phyloP scores from a whole-genome alignment of 2,113 vertebrate genomes.

The Pelecanus crispus region DNA sequence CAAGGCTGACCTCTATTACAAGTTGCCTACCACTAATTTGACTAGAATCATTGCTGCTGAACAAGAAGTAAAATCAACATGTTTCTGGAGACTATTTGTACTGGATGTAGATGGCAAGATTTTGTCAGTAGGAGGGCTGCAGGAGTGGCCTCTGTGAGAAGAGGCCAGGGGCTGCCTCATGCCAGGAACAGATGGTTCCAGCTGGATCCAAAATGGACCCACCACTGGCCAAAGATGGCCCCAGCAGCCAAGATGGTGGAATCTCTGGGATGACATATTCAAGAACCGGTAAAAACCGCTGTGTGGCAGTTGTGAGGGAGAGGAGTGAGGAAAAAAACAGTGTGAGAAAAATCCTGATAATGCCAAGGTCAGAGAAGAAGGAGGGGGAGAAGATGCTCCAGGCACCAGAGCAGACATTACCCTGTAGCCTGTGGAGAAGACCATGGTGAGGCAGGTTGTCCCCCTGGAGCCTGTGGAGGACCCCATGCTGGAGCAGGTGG shows the following conservation, averaged over 20 bases:
- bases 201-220: neutral
- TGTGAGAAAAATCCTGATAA: neutral
- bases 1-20: neutral
- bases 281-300: neutral
- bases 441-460: neutral
- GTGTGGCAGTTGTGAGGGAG: neutral
- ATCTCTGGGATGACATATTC: neutral
- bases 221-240: neutral
- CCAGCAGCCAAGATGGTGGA: neutral
- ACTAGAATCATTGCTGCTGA: neutral
- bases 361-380: neutral
- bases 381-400: neutral
- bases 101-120: neutral
- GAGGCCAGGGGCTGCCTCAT: neutral
- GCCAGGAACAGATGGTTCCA: neutral
- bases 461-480: neutral
- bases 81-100: neutral
- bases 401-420: neutral
- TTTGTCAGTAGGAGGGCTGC: neutral
- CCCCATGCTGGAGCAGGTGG: neutral
- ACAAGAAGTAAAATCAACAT: neutral
- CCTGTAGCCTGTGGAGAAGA: neutral
- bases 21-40: neutral
- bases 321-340: neutral
- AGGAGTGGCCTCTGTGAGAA: neutral